phyloP scores from a whole-genome alignment of 2,113 vertebrate species.

The Pleuronectes platessa region DNA sequence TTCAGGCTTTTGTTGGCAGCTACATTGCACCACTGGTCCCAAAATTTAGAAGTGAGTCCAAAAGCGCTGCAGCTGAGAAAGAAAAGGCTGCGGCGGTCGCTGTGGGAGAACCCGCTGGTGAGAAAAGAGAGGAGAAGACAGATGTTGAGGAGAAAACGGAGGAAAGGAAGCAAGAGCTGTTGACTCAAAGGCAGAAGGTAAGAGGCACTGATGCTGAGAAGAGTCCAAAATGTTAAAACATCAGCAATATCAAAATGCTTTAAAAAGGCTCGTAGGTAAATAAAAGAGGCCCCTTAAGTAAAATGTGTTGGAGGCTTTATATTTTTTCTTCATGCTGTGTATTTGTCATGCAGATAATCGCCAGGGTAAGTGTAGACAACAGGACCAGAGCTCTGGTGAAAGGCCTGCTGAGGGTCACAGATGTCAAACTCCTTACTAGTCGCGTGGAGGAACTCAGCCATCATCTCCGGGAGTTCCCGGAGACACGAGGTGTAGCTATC shows the following conservation, averaged over 20 bases:
- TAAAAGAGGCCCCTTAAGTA: background rate
- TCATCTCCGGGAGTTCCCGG: constrained; percentile 95
- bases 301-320: background rate
- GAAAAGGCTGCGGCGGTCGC: constrained; percentile 46
- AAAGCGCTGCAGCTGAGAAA: constrained; percentile 70
- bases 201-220: constrained; percentile 4
- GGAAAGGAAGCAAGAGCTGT: constrained; percentile 81
- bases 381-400: constrained; percentile 92
- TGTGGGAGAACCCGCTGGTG: constrained; percentile 40
- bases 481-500: constrained; percentile 87
- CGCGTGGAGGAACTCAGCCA: constrained; percentile 92
- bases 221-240: too few species aligned
- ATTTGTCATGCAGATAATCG: constrained; percentile 87
- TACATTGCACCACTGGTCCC: constrained; percentile 93
- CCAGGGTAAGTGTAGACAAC: constrained; percentile 94
- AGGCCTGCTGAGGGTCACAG: constrained; percentile 88
- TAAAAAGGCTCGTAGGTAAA: background rate
- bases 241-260: background rate
- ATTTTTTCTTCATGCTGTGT: background rate
- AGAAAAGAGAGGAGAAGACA: constrained; percentile 24
- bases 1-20: constrained; percentile 94
- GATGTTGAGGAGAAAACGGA: constrained; percentile 78
- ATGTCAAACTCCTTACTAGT: constrained; percentile 87
- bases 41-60: constrained; percentile 86
- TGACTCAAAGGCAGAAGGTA: constrained; percentile 92